Evolutionary conservation across 2,113 vertebrate genomes (phyloP).

Genomic region (Eira barbara): DNA sequence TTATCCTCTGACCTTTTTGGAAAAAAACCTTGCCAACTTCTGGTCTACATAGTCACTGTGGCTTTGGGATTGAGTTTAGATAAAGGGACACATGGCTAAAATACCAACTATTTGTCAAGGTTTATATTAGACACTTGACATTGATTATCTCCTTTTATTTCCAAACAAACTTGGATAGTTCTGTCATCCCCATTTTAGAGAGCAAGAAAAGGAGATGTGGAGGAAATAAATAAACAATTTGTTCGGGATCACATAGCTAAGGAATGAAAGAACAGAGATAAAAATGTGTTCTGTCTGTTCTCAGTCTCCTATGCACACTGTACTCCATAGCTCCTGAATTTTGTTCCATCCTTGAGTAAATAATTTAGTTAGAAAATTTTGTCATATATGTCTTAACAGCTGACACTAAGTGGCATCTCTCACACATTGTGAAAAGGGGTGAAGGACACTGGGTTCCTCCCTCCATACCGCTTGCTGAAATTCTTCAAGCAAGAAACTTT

Average conservation of each 20-base stretch:
- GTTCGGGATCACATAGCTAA: not conserved
- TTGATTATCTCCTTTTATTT: constrained; percentile 33
- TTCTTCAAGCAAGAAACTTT: not conserved
- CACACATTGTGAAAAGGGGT: not conserved
- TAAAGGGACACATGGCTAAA: not conserved
- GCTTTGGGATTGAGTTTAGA: not conserved
- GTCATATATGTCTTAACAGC: not conserved
- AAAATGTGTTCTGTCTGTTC: not conserved
- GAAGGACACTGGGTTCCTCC: not conserved
- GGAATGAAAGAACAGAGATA: not conserved
- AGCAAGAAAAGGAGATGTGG: not conserved
- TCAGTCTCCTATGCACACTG: not conserved
- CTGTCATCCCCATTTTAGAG: not conserved
- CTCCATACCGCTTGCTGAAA: not conserved
- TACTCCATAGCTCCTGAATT: not conserved
- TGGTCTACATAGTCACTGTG: not conserved
- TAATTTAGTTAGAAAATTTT: not conserved
- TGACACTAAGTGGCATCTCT: not conserved
- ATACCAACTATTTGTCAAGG: not conserved
- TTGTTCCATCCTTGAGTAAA: not conserved
- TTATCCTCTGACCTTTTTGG: not conserved
- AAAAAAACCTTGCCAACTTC: not conserved
- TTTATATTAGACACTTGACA: not conserved
- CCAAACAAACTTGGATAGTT: not conserved
- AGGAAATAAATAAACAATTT: not conserved